These are phyloP conservation scores for Lycocorax pyrrhopterus DNA, from an alignment of 2,113 vertebrate species.

Conservation along the genomic window DNA sequence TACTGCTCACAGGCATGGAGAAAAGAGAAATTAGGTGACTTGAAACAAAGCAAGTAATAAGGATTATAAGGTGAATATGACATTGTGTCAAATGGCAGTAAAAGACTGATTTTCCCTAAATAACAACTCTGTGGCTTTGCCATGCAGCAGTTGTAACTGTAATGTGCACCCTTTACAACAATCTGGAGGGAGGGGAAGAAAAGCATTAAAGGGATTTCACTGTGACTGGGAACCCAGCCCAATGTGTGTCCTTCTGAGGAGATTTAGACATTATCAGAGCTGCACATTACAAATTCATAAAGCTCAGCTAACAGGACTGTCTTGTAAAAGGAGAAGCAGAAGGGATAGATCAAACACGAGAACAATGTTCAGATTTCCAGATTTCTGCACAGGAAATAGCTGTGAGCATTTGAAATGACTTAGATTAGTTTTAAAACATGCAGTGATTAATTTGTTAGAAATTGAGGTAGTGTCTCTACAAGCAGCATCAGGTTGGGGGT, in stretches of 20 bases:
- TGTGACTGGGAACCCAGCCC: neutral
- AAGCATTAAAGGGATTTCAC: neutral
- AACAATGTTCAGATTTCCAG: neutral
- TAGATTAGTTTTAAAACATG: neutral
- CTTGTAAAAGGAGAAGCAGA: neutral
- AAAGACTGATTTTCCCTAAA: neutral
- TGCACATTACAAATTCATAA: neutral
- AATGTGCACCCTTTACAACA: neutral
- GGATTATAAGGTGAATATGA: neutral
- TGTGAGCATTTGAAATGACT: neutral
- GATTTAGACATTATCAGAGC: conserved; percentile 16
- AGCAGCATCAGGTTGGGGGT: neutral
- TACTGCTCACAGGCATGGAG: neutral
- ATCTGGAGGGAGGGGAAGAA: no score
- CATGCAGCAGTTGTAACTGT: neutral
- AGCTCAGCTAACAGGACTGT: neutral
- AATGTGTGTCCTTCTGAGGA: neutral
- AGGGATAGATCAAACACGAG: neutral
- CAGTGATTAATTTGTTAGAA: neutral
- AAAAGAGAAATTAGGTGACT: neutral
- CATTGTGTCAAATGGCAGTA: neutral
- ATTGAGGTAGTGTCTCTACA: neutral
- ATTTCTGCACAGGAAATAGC: neutral
- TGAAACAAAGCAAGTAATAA: neutral
- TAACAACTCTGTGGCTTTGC: neutral